Evolutionary conservation across 2,888 invertebrate species (phyloP).

Genomic region (Brachylomia viminalis): DNA sequence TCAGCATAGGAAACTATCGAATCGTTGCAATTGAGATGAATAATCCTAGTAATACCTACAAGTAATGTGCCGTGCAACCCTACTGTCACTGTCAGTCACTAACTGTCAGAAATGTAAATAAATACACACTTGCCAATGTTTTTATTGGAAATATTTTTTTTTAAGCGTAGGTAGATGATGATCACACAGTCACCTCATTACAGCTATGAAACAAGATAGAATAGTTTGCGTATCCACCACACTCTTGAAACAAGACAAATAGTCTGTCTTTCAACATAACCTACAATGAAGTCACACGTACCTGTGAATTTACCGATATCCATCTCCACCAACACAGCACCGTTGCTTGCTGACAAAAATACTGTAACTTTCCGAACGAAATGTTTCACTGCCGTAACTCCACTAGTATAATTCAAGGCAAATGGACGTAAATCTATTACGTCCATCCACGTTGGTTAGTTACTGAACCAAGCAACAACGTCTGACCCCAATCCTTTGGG

Average conservation of each 20-base stretch:
- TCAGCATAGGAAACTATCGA: too few species aligned
- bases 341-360: background rate
- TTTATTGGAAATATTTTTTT: too few species aligned
- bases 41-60: too few species aligned
- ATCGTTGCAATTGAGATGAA: too few species aligned
- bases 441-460: background rate
- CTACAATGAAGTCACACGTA: background rate
- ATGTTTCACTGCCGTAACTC: background rate
- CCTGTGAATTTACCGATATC: background rate
- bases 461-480: constrained; percentile 6
- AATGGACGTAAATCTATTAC: constrained; percentile 48
- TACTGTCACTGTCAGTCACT: too few species aligned
- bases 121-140: too few species aligned
- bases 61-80: too few species aligned
- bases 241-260: background rate
- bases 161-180: background rate
- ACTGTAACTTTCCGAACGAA: background rate
- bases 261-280: background rate
- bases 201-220: background rate
- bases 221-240: background rate
- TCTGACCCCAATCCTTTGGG: constrained; percentile 44
- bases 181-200: background rate
- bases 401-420: constrained; percentile 15
- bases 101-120: too few species aligned
- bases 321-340: background rate